Evolutionary conservation across 2,888 invertebrate species (phyloP), one percentile per base, ranked within the genome.

Genomic region (Drosophila melanosoma): DNA sequence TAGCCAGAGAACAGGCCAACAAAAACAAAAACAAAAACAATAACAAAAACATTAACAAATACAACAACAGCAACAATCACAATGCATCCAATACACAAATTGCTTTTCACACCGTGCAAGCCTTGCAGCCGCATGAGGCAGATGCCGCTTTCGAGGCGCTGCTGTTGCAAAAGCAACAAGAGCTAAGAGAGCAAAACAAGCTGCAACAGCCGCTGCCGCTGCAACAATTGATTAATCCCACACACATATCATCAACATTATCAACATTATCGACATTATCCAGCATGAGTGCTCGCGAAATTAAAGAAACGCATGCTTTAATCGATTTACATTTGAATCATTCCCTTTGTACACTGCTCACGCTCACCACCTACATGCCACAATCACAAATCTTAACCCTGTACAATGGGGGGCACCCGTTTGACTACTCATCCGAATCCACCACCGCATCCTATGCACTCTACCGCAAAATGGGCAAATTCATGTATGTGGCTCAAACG

Each of bases 381-480:
- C 87, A 91, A 91, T 83, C 91, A 84, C 91, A 91, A 91, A 87
- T 91, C 76, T 88, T 91, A 86, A 91, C 91, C 85, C 86, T 91
- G 62, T 88, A 90, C 80, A 90, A 85, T 56, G 87, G 87, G 42
- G 75, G 74, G 54, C 78, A 62, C 62, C 77, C 64, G 66, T 69
- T 76, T 52, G 61, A 73, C 33, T 60, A 74, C 45, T 69, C 81
- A 70, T 69, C 78, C 40, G 56, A 70, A 26, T 61, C 82, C 59
- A 71, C 76, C 62, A 59, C 74, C 48, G 69, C 81, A 54, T 70
- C 75, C 73, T 83, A 75, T 76, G 78, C 87, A 78, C 82, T 91
- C 65, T 91, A 86, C 75, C 91, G 92, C 61, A 91, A 91, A 92
- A 91, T 91, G 91, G 92, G 92, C 58, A 89, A 92, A 90, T 91